Evolutionary conservation across 2,113 vertebrate species (phyloP).

Genomic region (Bostrychus sinensis): DNA sequence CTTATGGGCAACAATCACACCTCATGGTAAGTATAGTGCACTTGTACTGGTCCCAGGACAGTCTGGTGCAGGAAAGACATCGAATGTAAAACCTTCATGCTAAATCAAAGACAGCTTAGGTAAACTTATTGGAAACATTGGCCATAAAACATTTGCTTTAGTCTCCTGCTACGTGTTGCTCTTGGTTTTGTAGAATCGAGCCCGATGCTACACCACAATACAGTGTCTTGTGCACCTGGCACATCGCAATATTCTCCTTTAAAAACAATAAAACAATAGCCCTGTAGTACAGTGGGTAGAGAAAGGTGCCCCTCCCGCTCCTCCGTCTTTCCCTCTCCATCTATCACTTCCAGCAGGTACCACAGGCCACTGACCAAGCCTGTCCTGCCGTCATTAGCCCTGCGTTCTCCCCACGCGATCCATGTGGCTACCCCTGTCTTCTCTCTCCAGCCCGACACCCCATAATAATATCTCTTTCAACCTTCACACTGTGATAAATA

Average conservation of each 20-base stretch:
- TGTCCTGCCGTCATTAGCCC: constrained; percentile 99
- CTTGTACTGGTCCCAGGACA: too few relatives aligned
- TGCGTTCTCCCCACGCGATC: constrained; percentile 95
- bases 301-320: constrained; percentile 20
- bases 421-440: constrained; percentile 99
- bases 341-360: constrained; percentile 93
- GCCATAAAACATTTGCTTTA: too few relatives aligned
- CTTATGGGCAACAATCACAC: neutral
- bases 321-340: constrained; percentile 87
- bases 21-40: too few relatives aligned
- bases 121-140: too few relatives aligned
- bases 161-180: neutral
- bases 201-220: too few relatives aligned
- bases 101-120: too few relatives aligned
- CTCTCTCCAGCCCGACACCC: constrained; percentile 90
- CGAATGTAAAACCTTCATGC: too few relatives aligned
- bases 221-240: neutral
- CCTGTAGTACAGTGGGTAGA: constrained; percentile 43
- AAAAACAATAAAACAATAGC: constrained; percentile 58
- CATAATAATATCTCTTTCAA: constrained; percentile 99
- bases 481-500: constrained; percentile 99
- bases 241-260: constrained; percentile 18
- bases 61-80: too few relatives aligned
- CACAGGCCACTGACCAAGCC: constrained; percentile 99
- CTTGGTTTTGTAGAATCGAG: neutral